Evolutionary conservation across 2,797 vertebrate genomes (phyloP), one percentile per base, ranked within the genome.

Genomic region (Periparus ater): DNA sequence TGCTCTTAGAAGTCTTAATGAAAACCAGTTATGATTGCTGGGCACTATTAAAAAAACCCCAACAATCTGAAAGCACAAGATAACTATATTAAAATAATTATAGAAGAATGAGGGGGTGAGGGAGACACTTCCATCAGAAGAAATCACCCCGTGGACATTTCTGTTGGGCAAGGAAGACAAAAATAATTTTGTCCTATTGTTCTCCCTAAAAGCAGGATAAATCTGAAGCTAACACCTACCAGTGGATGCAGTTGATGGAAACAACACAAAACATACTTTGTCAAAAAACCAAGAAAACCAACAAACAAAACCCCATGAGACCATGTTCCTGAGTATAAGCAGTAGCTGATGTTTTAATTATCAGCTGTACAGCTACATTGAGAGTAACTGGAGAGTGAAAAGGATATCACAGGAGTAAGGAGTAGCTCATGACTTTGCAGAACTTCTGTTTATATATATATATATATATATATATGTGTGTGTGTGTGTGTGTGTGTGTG

Each of bases 291-390:
- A 68, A 58, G 34, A n/a, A 65, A 83, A 16, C 11, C 47, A 71
- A 30, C 7, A n/a, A 60, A 42, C 4, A 32, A 68, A 47, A 17
- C 16, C 6, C 10, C 27, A 62, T 1, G 2, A 44, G 7, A 45
- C 4, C 27, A 29, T 0, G 0, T 36, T 60, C 18, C 42, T 8
- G 14, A 30, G 9, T 17, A 58, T 16, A 55, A 82, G 27, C n/a
- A 76, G 63, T 34, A 87, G 9, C 23, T 30, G 11, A 42, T n/a
- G 12, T 13, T 14, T 17, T 50, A 17, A 65, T 47, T 42, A 30
- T 7, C 34, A 68, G 26, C 8, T 40, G 36, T 8, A 32, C 9
- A 80, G n/a, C 19, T 57, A 70, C 16, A 27, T 1, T 38, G 25
- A 47, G 11, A 75, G 22, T 32, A 29, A 50, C 17, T 48, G 27